Conservation (phyloP, 2,797 vertebrate species). For the Selene dorsalis region DNA sequence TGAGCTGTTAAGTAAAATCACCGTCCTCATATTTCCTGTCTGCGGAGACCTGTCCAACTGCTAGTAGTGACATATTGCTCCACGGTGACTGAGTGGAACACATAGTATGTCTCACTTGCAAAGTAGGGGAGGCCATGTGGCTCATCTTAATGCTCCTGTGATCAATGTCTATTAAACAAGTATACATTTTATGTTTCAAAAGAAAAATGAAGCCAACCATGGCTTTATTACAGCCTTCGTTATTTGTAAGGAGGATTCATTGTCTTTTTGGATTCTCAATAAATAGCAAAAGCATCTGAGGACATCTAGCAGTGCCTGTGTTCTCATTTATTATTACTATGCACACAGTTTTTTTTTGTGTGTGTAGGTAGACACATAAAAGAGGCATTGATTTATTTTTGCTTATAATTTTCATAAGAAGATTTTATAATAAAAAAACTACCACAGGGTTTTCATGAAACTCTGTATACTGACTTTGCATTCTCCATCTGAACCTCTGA, state of each 20-base stretch:
- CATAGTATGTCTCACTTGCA: conserved; percentile 38
- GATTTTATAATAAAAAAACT: neutral
- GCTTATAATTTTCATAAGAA: conserved; percentile 1
- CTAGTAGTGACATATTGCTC: conserved; percentile 60
- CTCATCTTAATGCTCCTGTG: conserved; percentile 1
- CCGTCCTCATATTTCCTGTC: conserved; percentile 70
- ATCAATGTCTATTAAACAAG: conserved; percentile 4
- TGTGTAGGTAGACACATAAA: neutral
- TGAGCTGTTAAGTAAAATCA: conserved; percentile 82
- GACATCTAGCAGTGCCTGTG: neutral
- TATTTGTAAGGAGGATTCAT: neutral
- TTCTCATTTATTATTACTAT: conserved; percentile 11
- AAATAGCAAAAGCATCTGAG: neutral
- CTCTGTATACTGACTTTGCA: neutral
- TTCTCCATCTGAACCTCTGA: neutral
- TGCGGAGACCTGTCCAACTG: conserved; percentile 32
- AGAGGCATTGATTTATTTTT: neutral
- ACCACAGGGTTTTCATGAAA: neutral
- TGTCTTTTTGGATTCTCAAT: neutral
- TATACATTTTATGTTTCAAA: neutral
- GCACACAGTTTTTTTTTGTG: neutral
- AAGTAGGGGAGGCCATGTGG: conserved; percentile 16
- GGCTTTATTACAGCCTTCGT: neutral
- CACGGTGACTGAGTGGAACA: conserved; percentile 59
- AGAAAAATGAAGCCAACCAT: neutral